A percentile compares a stretch with the other conserved stretches of the same genome.
Conservation (phyloP, 2,888 invertebrate species). For the Tachystola acroxantha region DNA sequence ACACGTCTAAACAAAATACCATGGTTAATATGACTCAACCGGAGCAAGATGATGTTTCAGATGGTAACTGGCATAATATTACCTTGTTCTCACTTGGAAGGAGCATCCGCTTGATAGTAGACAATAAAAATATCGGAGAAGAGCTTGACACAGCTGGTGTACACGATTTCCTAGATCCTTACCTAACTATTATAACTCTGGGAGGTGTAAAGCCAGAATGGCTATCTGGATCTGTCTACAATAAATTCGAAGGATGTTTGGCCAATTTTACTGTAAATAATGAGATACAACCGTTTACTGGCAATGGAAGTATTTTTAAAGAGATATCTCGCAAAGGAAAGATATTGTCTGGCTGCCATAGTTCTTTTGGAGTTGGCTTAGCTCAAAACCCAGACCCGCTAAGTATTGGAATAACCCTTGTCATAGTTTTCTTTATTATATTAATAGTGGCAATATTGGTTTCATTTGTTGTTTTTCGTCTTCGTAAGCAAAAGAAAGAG, state of each 20-base stretch:
- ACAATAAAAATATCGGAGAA: conserved; percentile 85
- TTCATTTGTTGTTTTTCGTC: conserved; percentile 94
- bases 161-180: conserved; percentile 95
- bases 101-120: conserved; percentile 84
- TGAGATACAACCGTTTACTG: conserved; percentile 93
- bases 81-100: conserved; percentile 85
- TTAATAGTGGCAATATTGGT: conserved; percentile 92
- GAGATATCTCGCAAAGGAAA: conserved; percentile 85
- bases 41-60: conserved; percentile 80
- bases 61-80: conserved; percentile 94
- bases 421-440: conserved; percentile 95
- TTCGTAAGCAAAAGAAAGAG: conserved; percentile 92
- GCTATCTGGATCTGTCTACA: conserved; percentile 72
- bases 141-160: conserved; percentile 91
- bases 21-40: conserved; percentile 90
- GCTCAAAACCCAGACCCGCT: conserved; percentile 90
- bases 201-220: conserved; percentile 86
- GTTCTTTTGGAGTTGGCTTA: conserved; percentile 85
- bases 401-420: conserved; percentile 94
- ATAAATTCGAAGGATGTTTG: conserved; percentile 92
- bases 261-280: conserved; percentile 93
- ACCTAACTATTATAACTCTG: conserved; percentile 87
- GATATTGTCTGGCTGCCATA: conserved; percentile 85
- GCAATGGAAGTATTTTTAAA: conserved; percentile 89
- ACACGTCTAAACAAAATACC: conserved; percentile 87